Percentiles rank a stretch among this genome's conserved stretches.
Conservation (phyloP, 2,888 invertebrate genomes). For the Drepanosiphum platanoidis region DNA sequence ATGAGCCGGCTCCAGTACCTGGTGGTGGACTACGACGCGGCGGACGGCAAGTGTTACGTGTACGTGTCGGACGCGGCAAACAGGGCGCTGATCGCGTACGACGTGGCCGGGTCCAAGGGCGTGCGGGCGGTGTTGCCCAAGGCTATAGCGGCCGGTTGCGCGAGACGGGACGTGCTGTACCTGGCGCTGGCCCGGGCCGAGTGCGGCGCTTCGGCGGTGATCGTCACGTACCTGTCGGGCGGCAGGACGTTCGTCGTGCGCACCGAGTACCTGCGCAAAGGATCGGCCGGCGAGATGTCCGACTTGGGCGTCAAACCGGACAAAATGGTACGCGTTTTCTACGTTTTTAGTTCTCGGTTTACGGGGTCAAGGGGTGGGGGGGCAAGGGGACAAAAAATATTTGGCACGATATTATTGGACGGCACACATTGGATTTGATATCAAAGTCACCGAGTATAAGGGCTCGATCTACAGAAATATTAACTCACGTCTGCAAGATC, state of each 20-base stretch:
- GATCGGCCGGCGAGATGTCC: neutral
- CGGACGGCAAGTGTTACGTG: conserved; percentile 64
- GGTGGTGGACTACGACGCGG: neutral
- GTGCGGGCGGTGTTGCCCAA: conserved; percentile 74
- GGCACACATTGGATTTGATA: no score
- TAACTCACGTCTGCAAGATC: no score
- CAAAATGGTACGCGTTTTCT: neutral
- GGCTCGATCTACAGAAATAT: no score
- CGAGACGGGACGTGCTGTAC: conserved; percentile 72
- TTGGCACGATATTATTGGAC: no score
- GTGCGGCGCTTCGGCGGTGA: conserved; percentile 72
- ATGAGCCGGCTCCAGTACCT: conserved; percentile 10
- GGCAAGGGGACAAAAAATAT: no score
- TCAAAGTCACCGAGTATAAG: no score
- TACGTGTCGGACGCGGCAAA: conserved; percentile 78
- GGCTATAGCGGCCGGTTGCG: conserved; percentile 66
- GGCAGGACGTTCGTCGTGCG: conserved; percentile 60
- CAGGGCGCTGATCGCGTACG: conserved; percentile 76
- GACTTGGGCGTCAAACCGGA: conserved; percentile 18
- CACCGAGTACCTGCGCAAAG: neutral
- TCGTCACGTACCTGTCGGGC: conserved; percentile 71
- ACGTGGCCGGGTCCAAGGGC: conserved; percentile 72
- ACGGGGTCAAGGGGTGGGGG: no score
- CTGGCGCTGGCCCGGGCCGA: conserved; percentile 71
- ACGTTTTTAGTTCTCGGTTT: no score